These are phyloP conservation scores for Parnassius orleans DNA, from an alignment of 2,888 invertebrate species.

Conservation along the genomic window DNA sequence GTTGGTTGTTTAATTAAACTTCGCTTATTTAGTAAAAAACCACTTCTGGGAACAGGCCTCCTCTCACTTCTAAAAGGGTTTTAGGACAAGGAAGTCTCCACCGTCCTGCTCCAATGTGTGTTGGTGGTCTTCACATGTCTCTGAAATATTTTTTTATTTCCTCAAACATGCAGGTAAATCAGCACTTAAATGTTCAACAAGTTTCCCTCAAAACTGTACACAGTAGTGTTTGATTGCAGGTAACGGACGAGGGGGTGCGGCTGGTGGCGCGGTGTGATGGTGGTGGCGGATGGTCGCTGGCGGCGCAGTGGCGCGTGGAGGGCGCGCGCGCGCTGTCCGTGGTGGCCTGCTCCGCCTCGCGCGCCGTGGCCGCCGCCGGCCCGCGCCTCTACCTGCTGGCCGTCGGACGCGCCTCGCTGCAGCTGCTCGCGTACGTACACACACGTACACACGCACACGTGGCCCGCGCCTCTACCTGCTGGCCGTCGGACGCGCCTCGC, in stretches of 20 bases:
- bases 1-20: no score
- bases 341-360: slow-evolving; percentile 89
- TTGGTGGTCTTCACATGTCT: no score
- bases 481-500: slow-evolving; percentile 36
- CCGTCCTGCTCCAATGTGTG: no score
- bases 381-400: slow-evolving; percentile 81
- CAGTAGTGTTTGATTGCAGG: slow-evolving; percentile 47
- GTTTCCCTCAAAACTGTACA: no score
- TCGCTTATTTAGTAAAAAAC: no score
- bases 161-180: no score
- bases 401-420: slow-evolving; percentile 35
- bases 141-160: no score
- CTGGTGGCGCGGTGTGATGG: slow-evolving; percentile 45
- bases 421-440: slow-evolving; percentile 24
- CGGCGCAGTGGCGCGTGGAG: slow-evolving; percentile 84
- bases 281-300: slow-evolving; percentile 71
- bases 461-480: slow-evolving; percentile 81
- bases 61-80: no score
- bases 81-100: no score
- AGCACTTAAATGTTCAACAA: no score
- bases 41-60: no score
- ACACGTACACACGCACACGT: no score
- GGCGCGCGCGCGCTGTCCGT: slow-evolving; percentile 92
- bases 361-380: slow-evolving; percentile 93
- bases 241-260: slow-evolving; percentile 77